Evolutionary conservation across 2,797 vertebrate species (phyloP), one percentile per base, ranked within the genome.

Genomic region (Vultur gryphus): DNA sequence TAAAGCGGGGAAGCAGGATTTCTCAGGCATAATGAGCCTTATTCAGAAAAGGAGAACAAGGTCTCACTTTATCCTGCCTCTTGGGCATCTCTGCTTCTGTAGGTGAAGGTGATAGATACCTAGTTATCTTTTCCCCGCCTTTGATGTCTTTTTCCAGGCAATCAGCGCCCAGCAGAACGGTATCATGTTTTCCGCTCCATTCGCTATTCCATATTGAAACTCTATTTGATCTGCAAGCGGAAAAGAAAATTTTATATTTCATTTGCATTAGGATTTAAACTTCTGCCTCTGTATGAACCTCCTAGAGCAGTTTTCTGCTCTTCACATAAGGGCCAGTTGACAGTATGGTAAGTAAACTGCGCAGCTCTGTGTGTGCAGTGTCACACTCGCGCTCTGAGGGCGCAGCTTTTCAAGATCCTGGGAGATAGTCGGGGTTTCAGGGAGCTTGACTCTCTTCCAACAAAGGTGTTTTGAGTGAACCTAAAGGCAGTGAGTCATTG

Each of bases 261-360:
- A 20, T 76, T 79, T 55, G 10, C 21, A 7, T 54, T 7, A 69
- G 39, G 11, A 43, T 86, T 87, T 54, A 20, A 65, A 55, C 16
- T 65, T 49, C 49, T 62, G 21, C 59, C 59, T 71, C 31, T 41
- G 7, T 8, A 3, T 51, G 58, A 65, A 25, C 24, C 35, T 91
- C 15, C 57, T 13, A 7, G 61, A 33, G 73, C 33, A 26, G 52
- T 29, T 77, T 18, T 75, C 37, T 92, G 86, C 70, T 52, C 48
- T 12, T 55, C 10, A 8, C 19, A 2, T 6, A 29, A 25, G 11
- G 67, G 14, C 28, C 19, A 7, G 49, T 14, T 15, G 49, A 5
- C 26, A 13, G n/a, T 4, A 8, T 0, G 1, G 31, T 39, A 44
- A 16, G 28, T 11, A 5, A 58, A 3, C 31, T 15, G 21, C 69